Base-by-base conservation (phyloP, 1,140 invertebrate genomes). In the Aphaenogaster floridana region DNA sequence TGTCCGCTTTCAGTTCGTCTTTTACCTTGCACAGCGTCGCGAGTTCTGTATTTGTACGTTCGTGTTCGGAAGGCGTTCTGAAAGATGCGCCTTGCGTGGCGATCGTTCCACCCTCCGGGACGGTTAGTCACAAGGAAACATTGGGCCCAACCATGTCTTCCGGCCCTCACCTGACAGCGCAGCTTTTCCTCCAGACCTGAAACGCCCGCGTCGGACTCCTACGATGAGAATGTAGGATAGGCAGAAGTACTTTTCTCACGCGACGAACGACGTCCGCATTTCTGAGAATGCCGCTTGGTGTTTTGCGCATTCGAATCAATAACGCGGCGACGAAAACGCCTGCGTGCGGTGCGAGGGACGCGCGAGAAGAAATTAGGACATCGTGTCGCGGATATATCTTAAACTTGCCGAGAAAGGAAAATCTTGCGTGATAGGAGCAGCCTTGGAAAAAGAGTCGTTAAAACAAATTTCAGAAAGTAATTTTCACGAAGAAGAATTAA, bases 241-340 rank as follows among this genome's bases (percentile, higher is more conserved):
- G 6, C 11, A 21, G n/a, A 57, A 34, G 11, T 34, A 45, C 39
- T 13, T 66, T 57, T 34, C 42, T 86, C 66, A 77, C 63, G 52
- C 77, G 50, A 81, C 17, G n/a, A 86, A 45, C 79, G 48, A 80
- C 21, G 54, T 88, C 74, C 48, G 81, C 68, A 85, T 77, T 88
- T 80, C 50, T 13, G 54, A 61, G 42, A 86, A 64, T 71, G 59
- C 48, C 42, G 50, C 76, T 21, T n/a, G 6, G 59, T 68, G 79
- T 88, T 89, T 94, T 95, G 94, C 94, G 94, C 95, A 94, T 94
- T 95, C 88, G 86, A 95, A 95, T 95, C 94, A 93, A 95, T 95
- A 95, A 91, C 86, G 76, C 86, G 48, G 54, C 28, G 83, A 79
- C 57, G 54, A 52, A 52, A 88, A 92, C 91, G 92, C 91, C 57